Evolutionary conservation across 2,797 vertebrate genomes (phyloP), one percentile per base, ranked within the genome.

Genomic region (Macroramphosus scolopax): DNA sequence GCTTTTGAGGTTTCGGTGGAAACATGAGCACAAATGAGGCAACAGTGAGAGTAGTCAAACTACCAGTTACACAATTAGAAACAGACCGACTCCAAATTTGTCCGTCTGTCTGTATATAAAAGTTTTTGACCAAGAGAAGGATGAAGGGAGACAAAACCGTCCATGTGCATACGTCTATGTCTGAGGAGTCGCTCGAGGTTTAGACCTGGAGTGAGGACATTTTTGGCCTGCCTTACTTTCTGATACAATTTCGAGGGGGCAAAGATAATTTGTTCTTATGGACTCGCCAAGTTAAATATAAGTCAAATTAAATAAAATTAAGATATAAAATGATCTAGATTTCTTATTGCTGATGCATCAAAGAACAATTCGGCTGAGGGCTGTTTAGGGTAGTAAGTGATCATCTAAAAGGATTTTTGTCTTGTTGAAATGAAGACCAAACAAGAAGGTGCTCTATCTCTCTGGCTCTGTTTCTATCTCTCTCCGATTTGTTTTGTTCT

Each of bases 11-110:
- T 76, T 80, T 84, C 58, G 39, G 63, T 62, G 55, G 76, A 69
- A 78, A 78, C 65, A 76, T 48, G 61, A 74, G 63, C 54, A 67
- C 54, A 77, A 81, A 74, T 73, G 64, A 75, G 68, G 64, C 70
- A 80, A 79, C 62, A 68, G 51, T 37, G 50, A 76, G 25, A 22
- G 47, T 16, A 31, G 18, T 39, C 49, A 51, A 51, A 51, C 37
- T 51, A 41, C 49, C 31, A 41, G 49, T 51, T 51, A 67, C 70
- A 78, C 51, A 76, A 63, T 68, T 74, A 13, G 72, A 82, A 75
- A 76, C 61, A 65, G 69, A 60, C 65, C 66, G 55, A 67, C 45
- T 71, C 66, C 78, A 79, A 80, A 80, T 78, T 58, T 78, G 75
- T 29, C 54, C 59, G 33, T 65, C n/a, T 68, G 43, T 54, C 46